Percentiles rank a stretch among this genome's conserved stretches.
phyloP scores from a whole-genome alignment of 2,888 invertebrate species.

The Acheta domesticus region DNA sequence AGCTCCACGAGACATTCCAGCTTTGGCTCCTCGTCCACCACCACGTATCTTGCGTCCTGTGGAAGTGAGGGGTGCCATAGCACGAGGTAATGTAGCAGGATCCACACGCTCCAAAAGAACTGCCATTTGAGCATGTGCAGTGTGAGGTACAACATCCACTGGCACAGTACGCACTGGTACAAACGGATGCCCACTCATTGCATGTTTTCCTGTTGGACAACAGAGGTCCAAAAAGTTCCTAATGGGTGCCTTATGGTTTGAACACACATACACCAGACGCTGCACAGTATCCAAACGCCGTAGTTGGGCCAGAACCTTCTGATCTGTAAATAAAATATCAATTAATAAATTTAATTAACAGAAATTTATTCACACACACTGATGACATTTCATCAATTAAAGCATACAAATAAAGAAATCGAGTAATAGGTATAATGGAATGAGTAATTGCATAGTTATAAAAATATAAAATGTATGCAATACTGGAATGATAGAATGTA shows the following conservation, averaged over 20 bases:
- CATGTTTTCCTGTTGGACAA: conserved; percentile 42
- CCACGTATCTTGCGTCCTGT: conserved; percentile 29
- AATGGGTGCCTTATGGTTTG: conserved; percentile 52
- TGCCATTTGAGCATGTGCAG: conserved; percentile 58
- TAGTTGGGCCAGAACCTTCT: conserved; percentile 48
- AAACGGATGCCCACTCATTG: conserved; percentile 55
- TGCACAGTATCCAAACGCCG: conserved; percentile 49
- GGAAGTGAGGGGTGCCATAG: conserved; percentile 38
- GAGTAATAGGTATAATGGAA: neutral
- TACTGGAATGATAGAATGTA: too few species aligned
- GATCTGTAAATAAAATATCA: conserved; percentile 40
- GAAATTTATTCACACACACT: neutral
- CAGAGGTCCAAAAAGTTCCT: conserved; percentile 54
- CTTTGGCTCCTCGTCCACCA: conserved; percentile 28
- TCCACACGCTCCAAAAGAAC: conserved; percentile 49
- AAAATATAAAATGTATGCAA: neutral
- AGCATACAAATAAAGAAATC: neutral
- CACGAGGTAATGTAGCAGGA: conserved; percentile 38
- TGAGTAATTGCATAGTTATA: too few species aligned
- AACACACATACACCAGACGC: conserved; percentile 57
- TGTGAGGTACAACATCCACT: conserved; percentile 61
- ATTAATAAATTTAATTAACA: neutral
- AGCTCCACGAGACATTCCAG: neutral
- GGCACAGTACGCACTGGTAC: conserved; percentile 52
- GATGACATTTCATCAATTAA: neutral